A percentile compares a stretch with the other conserved stretches of the same genome.
These are phyloP conservation scores for Coregonus ussuriensis DNA, from an alignment of 2,797 vertebrate genomes.

Conservation along the genomic window DNA sequence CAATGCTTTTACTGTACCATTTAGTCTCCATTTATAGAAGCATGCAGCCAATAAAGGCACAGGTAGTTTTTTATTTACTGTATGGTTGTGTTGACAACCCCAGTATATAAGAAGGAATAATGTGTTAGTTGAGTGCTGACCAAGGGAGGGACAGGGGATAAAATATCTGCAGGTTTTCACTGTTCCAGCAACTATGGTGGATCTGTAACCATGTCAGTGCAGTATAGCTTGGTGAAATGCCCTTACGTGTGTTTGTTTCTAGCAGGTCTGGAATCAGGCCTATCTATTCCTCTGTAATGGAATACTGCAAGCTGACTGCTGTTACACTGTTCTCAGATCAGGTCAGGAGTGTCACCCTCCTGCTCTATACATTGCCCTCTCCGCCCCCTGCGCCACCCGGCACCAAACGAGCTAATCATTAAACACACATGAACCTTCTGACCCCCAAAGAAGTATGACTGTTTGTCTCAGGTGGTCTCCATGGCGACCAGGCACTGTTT, in stretches of 20 bases:
- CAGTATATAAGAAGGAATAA: not conserved
- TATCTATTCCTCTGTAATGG: not conserved
- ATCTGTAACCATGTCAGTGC: no score
- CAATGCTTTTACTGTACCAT: not conserved
- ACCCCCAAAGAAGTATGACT: constrained; percentile 55
- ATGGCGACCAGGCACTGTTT: constrained; percentile 62
- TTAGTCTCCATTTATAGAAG: not conserved
- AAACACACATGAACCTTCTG: constrained; percentile 47
- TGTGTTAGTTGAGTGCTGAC: not conserved
- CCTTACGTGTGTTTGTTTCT: not conserved
- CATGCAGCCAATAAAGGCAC: not conserved
- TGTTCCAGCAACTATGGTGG: not conserved
- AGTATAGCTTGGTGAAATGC: no score
- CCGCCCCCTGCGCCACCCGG: constrained; percentile 18
- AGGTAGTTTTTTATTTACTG: not conserved
- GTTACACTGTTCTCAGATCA: not conserved
- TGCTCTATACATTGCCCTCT: constrained; percentile 40
- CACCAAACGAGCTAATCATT: constrained; percentile 60
- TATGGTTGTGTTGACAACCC: not conserved
- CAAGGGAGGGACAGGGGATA: not conserved
- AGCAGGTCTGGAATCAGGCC: not conserved
- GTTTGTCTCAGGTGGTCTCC: constrained; percentile 61
- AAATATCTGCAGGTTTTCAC: not conserved
- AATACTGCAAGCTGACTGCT: not conserved
- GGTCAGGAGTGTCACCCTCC: constrained; percentile 10